phyloP scores from a whole-genome alignment of 2,113 vertebrate genomes.

The Cyprinodon variegatus region DNA sequence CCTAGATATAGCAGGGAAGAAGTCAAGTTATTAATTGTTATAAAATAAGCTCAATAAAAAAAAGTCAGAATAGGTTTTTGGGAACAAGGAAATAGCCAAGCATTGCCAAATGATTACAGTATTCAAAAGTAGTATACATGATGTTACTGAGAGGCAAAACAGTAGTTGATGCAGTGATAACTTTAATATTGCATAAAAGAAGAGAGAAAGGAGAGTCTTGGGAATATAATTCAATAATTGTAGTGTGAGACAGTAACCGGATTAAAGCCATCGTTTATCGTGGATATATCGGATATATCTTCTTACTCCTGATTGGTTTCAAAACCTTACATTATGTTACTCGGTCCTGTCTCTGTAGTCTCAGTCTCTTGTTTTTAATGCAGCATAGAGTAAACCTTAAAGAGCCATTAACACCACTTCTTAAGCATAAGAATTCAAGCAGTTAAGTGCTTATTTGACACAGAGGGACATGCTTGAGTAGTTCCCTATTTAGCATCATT shows the following conservation, averaged over 20 bases:
- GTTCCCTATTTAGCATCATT: background rate
- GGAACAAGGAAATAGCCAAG: background rate
- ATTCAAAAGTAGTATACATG: background rate
- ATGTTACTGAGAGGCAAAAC: background rate
- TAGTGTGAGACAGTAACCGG: background rate
- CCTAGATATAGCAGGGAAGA: background rate
- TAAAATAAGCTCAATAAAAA: background rate
- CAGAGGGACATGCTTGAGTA: background rate
- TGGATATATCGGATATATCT: background rate
- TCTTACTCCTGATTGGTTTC: background rate
- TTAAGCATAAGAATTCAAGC: background rate
- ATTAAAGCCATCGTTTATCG: background rate
- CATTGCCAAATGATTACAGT: background rate
- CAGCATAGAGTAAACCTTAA: background rate
- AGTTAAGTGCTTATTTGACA: background rate
- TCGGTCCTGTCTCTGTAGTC: background rate
- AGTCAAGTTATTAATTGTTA: background rate
- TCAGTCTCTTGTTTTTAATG: background rate
- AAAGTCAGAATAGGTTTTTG: background rate
- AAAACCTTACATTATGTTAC: background rate
- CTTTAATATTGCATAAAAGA: background rate
- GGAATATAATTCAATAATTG: background rate
- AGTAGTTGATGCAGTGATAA: background rate
- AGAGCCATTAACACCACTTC: background rate
- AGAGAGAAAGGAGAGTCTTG: background rate